Conservation (phyloP, 2,113 vertebrate genomes). For the Centropristis striata region DNA sequence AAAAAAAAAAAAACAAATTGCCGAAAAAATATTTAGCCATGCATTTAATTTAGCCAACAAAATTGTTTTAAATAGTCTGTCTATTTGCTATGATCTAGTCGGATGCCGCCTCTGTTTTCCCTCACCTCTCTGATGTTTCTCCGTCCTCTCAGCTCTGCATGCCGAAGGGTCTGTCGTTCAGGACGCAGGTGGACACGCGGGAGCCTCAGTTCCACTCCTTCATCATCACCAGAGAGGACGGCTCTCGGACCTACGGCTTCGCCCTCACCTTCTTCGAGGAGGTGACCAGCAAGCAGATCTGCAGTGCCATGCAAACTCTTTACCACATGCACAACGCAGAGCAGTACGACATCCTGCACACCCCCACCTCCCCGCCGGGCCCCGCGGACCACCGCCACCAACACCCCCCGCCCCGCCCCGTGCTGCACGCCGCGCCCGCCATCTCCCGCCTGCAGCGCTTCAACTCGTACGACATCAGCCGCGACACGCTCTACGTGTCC, state of each 20-base stretch:
- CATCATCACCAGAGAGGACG: constrained; percentile 98
- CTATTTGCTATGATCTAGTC: too few species aligned
- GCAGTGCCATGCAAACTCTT: constrained; percentile 99
- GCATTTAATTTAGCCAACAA: neutral
- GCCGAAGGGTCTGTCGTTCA: constrained; percentile 98
- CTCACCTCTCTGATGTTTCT: too few species aligned
- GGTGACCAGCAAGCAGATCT: constrained; percentile 99
- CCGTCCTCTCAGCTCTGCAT: constrained; percentile 92
- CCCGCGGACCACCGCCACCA: constrained; percentile 66
- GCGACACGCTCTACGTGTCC: constrained; percentile 96
- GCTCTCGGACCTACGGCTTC: constrained; percentile 97
- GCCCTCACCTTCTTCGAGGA: constrained; percentile 99
- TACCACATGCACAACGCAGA: constrained; percentile 99
- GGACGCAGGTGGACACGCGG: constrained; percentile 93
- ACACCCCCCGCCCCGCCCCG: constrained; percentile 78
- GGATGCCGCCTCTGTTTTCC: too few species aligned
- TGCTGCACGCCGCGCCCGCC: constrained; percentile 88
- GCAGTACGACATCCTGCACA: constrained; percentile 93
- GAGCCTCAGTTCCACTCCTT: constrained; percentile 98
- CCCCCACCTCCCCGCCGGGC: constrained; percentile 77
- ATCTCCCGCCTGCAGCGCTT: constrained; percentile 95
- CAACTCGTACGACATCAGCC: constrained; percentile 98
- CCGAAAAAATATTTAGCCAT: neutral
- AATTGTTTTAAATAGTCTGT: neutral
- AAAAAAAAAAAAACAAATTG: neutral